Base-by-base conservation (phyloP, 1,140 invertebrate species). In the Lordiphosa collinella region DNA sequence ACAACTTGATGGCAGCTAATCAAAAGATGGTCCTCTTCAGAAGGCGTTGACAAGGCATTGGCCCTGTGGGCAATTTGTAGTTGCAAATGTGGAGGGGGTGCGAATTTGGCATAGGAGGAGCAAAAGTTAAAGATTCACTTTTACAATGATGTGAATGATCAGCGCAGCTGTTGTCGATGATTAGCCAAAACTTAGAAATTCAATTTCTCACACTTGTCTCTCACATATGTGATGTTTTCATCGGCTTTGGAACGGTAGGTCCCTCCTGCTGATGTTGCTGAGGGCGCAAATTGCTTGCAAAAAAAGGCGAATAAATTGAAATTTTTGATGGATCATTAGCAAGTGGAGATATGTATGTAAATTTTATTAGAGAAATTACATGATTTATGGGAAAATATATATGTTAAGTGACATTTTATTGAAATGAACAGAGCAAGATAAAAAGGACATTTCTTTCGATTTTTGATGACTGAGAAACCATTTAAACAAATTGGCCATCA, bases 141-240 rank as follows among this genome's bases (percentile, higher is more conserved):
- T 29, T 29, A 29, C 25, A 29, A 29, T 29, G 25, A 29, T 29
- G 25, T 8, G 25, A 29, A 29, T 5, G 2, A 22, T 22, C 4
- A 22, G 18, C 18, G 18, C 2, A 22, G 18, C 18, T 22, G 2
- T 22, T 22, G 18, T 22, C 18, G 18, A 22, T 29, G 25, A 29
- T 29, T 29, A 29, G 25, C 7, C 25, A 29, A 29, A 43, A 34
- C 35, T 62, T 52, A 32, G 59, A 62, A 82, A 85, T 69, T 73
- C 38, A 85, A 85, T 78, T 82, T 82, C 63, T 69, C 78, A 82
- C 79, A 82, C 78, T 78, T 82, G 79, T 82, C 78, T 68, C 50
- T 74, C 65, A 61, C 32, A 35, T 44, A 16, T 36, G 40, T 67
- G 65, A 66, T 82, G 67, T 63, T 72, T 78, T 72, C 65, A 78